These are phyloP conservation scores for Peribatodes rhomboidaria DNA, from an alignment of 2,888 invertebrate species.

Conservation along the genomic window DNA sequence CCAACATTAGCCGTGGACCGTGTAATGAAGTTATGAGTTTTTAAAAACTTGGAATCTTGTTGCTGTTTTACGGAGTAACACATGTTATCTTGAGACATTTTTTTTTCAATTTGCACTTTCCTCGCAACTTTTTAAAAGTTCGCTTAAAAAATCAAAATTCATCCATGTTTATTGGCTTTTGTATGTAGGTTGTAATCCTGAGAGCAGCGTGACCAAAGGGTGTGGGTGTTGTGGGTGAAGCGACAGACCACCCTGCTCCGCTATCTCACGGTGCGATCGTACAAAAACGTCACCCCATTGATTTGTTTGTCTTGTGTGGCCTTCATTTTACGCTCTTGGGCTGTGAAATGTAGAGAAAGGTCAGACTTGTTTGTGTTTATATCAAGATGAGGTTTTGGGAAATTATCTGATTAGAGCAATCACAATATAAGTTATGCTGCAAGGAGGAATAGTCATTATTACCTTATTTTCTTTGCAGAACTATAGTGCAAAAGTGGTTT, in stretches of 20 bases:
- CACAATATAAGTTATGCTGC: not conserved
- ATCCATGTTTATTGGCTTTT: not conserved
- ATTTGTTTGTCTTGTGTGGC: slow-evolving; percentile 80
- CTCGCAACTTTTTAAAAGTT: not conserved
- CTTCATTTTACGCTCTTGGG: slow-evolving; percentile 73
- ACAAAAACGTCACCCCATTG: slow-evolving; percentile 77
- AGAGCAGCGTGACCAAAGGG: slow-evolving; percentile 26
- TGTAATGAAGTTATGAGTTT: slow-evolving; percentile 33
- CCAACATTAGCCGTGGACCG: slow-evolving; percentile 24
- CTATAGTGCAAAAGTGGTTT: too few species aligned
- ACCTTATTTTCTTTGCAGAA: too few species aligned
- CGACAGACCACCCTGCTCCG: slow-evolving; percentile 73
- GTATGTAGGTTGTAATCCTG: slow-evolving; percentile 11
- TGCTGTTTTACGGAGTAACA: not conserved
- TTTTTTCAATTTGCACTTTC: not conserved
- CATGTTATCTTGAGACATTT: not conserved
- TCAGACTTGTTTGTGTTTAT: slow-evolving; percentile 27
- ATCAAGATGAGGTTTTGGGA: slow-evolving; percentile 30
- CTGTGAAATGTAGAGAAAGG: slow-evolving; percentile 57
- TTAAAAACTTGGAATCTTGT: slow-evolving; percentile 30
- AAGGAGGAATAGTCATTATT: not conserved
- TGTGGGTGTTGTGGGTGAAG: slow-evolving; percentile 49
- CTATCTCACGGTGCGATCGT: slow-evolving; percentile 73
- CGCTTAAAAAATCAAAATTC: not conserved
- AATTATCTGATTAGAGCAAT: not conserved